Conservation (phyloP, 2,888 invertebrate genomes). For the Melinopterus prodromus region DNA sequence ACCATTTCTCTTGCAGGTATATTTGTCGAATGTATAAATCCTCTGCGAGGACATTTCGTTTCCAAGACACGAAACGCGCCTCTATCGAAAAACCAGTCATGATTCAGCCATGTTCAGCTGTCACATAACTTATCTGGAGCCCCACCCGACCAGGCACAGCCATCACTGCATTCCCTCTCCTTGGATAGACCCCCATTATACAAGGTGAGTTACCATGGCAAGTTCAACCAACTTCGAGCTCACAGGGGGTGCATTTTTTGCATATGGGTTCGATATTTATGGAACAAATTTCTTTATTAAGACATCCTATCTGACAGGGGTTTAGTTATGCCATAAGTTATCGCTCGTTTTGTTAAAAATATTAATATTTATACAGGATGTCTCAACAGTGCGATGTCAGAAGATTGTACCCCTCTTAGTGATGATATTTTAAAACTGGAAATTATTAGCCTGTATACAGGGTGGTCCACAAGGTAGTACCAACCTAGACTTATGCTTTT, state of each 20-base stretch:
- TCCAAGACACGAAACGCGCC: constrained; percentile 5
- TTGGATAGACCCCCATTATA: constrained; percentile 30
- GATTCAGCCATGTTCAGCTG: constrained; percentile 51
- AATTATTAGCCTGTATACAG: too few species aligned
- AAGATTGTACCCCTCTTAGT: too few species aligned
- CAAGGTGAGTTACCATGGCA: constrained; percentile 33
- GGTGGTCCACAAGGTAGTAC: too few species aligned
- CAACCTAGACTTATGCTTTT: too few species aligned
- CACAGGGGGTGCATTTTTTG: background rate
- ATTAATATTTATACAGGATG: too few species aligned
- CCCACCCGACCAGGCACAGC: constrained; percentile 44
- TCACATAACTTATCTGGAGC: constrained; percentile 51
- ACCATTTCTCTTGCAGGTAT: background rate
- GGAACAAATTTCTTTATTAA: constrained; percentile 4
- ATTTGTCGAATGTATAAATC: background rate
- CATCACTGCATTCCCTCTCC: constrained; percentile 33
- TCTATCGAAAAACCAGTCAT: constrained; percentile 44
- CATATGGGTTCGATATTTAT: background rate
- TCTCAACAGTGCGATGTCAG: too few species aligned
- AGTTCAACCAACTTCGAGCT: constrained; percentile 17
- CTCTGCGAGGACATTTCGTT: constrained; percentile 6
- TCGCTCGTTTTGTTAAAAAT: background rate
- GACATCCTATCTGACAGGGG: background rate
- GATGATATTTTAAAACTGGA: too few species aligned
- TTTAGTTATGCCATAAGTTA: background rate